Evolutionary conservation across 2,797 vertebrate species (phyloP), one percentile per base, ranked within the genome.

Genomic region (Diglossa cyanea): DNA sequence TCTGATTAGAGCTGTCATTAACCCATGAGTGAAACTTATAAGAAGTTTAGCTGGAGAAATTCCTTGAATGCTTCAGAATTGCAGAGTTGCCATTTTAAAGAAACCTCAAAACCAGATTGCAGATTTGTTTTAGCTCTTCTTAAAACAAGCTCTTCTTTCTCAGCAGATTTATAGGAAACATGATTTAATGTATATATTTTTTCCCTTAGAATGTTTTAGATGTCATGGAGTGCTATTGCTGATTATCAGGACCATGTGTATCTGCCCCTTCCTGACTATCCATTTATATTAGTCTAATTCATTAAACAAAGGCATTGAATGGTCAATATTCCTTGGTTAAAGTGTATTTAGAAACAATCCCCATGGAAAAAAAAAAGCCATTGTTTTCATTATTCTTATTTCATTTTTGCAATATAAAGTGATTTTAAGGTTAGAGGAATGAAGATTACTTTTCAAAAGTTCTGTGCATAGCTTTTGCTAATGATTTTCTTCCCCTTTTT

Each of bases 1-100:
- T 95, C 93, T 97, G 94, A 97, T 97, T 96, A 97, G 65, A 86
- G 50, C 51, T 87, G 72, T 96, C 88, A 95, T 97, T 96, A 97
- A 88, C 85, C 77, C 80, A 31, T 57, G 84, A 94, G 78, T 65
- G 89, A 94, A 95, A 88, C 80, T 95, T 57, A 37, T 66, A 95
- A 39, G 51, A 78, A 90, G 57, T 88, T 55, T 89, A 85, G 82
- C 58, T 88, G 67, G 60, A 97, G 89, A 94, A 95, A 96, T 94
- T 95, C 92, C 92, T 89, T 93, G 94, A 94, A 96, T 97, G 89
- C 71, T 94, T 94, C 68, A 93, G 73, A 96, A 79, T 92, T 93
- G 72, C 73, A 81, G 94, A 85, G 57, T 53, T 95, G 58, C 51
- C 70, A 24, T 93, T 95, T 94, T 92, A 40, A 86, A 97, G 79